Base-by-base conservation (phyloP, 2,888 invertebrate genomes). In the Oegoconia quadripuncta region DNA sequence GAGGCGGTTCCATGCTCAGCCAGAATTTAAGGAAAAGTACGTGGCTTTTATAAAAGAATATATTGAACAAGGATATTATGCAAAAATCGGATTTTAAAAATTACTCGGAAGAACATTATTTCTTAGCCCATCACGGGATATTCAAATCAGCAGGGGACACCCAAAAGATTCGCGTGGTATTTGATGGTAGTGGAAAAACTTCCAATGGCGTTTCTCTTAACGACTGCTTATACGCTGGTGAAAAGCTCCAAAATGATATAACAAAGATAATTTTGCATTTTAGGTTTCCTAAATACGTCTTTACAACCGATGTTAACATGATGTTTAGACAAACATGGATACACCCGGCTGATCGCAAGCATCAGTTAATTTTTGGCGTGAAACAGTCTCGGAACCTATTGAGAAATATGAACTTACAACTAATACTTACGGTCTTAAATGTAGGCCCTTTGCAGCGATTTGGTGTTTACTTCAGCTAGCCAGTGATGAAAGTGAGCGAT, bases 281-380 rank as follows among this genome's bases (percentile, higher is more conserved):
- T 16, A 35, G 53, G 17, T 25, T 34, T 6, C 46, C 50, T 23
- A 15, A 23, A 8, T 33, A 49, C 25, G 54, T 51, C 3, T 45
- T 58, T 27, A 54, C 55, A 1, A 42, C 46, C 27, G 55, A 56
- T 22, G 46, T 56, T 3, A 46, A 48, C n/a, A 46, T 53, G 20
- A 55, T 56, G 50, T 56, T 48, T 36, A 44, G 51, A 8, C 44
- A 48, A 16, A 42, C 52, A 2, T 33, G 34, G 3, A 14, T 56
- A 28, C 25, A 44, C 7, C 25, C 39, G 3, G 30, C 44, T 5
- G 50, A 57, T 18, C 28, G 45, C 13, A 23, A 32, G 5, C 54
- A 43, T 38, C 54, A 58, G 22, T 38, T 29, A 16, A 52, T 58
- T 30, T 50, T 20, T 55, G 52, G 52, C 49, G 52, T 1, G 44